Base-by-base conservation (phyloP, 2,797 vertebrate species). In the Hydrolagus colliei region DNA sequence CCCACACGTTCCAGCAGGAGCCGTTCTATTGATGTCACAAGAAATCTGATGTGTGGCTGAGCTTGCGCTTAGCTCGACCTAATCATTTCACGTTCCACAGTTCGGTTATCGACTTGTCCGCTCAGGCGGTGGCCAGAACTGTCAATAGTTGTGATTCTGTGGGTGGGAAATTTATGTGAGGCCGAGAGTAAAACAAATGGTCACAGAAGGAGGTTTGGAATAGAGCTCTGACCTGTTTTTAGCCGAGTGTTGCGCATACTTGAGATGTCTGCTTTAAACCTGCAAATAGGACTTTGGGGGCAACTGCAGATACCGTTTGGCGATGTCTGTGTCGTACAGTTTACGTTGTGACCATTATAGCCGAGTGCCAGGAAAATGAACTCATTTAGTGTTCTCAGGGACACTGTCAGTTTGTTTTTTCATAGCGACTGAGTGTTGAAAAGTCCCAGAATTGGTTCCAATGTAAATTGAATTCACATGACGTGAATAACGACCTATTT, bases 241-340 rank as follows among this genome's bases (percentile, higher is more conserved):
- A 59, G 74, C 18, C 18, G 74, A 75, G 32, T 76, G 74, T 52
- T 76, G 74, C 12, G 14, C 74, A 76, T 76, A 76, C 13, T 76
- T 76, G 74, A 52, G 59, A 76, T 76, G 41, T 76, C 7, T 20
- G 12, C 41, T 59, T 76, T 16, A 20, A 76, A 59, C 9, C 9
- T 76, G 41, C 41, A 16, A 76, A 76, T 0, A 59, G 41, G 18
- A 20, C 0, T 9, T 52, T 76, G 52, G 74, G 20, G 41, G 74
- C 74, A 59, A 76, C 41, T 76, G 74, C 74, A 59, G 9, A 18
- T 10, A 18, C 74, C 20, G 41, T 76, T 27, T 76, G 74, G 74
- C 9, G 1, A 76, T 59, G 35, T 76, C 18, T 76, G 35, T 76
- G 74, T 76, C 74, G 52, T 11, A n/a, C 74, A 18, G 74, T 59